Base-by-base conservation (phyloP, 2,113 vertebrate species). In the Onychorhynchus coronatus region DNA sequence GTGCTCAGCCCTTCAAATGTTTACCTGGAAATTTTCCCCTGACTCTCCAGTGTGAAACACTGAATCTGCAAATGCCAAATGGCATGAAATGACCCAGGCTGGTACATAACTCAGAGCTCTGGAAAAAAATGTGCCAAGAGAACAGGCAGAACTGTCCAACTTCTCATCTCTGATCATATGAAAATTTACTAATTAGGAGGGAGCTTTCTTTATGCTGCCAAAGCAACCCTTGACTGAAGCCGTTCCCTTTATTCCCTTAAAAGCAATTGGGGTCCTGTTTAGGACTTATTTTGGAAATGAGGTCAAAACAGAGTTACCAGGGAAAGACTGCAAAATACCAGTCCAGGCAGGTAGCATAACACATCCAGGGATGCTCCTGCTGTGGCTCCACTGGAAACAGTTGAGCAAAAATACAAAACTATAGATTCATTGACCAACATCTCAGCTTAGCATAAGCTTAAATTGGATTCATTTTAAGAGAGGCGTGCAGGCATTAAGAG, bases 401-500 rank as follows among this genome's bases (percentile, higher is more conserved):
- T 1, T 41, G 22, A 73, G 37, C n/a, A 90, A 82, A 80, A 82
- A 80, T 33, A 52, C 9, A 62, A 62, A 82, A 52, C 28, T 44
- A 8, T 9, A 67, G 70, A 75, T 70, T 55, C 35, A 33, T 7
- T 0, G 2, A 47, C n/a, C 0, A 0, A 63, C 18, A 55, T 24
- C 55, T 82, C 75, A 83, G 63, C 44, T 89, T 35, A 55, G 12
- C 55, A 35, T 25, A 61, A 83, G 19, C 44, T 72, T 83, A 23
- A 84, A 84, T 11, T 58, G 30, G 39, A 59, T 58, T 84, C 13
- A 9, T 8, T 86, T 91, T 80, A 23, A 46, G 42, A 44, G 46
- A 61, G 33, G 46, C 62, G 18, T 14, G 24, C 41, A 80, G 50
- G 44, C 42, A 44, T 50, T 65, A 73, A 59, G 49, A 31, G 62